phyloP scores from a whole-genome alignment of 2,888 invertebrate species.

The Dryococelus australis region DNA sequence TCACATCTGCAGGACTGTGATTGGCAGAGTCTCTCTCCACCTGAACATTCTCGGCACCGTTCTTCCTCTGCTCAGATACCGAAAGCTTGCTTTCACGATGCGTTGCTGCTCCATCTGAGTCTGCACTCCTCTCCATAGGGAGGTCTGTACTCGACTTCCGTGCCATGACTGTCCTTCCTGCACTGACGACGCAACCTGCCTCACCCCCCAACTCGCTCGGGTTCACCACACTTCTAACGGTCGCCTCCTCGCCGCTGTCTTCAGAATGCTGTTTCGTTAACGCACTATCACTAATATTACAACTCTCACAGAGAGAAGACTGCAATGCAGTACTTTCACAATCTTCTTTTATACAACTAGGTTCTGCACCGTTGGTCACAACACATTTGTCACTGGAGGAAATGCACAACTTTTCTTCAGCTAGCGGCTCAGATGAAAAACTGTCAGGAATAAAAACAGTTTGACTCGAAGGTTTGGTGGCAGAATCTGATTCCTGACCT shows the following conservation, averaged over 20 bases:
- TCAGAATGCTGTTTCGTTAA: neutral
- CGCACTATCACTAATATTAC: neutral
- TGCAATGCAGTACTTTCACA: neutral
- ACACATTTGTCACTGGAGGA: neutral
- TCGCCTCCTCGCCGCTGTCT: neutral
- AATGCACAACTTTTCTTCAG: neutral
- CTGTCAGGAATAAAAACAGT: constrained; percentile 9
- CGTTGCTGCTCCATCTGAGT: constrained; percentile 27
- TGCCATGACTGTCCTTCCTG: constrained; percentile 33
- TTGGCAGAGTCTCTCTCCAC: constrained; percentile 72
- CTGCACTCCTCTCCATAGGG: constrained; percentile 32
- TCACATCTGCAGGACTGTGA: constrained; percentile 77
- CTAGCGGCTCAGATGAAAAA: neutral
- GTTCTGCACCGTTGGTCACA: neutral
- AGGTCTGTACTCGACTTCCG: constrained; percentile 37
- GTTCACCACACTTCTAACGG: neutral
- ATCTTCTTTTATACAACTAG: neutral
- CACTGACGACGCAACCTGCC: constrained; percentile 29
- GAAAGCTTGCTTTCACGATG: constrained; percentile 47
- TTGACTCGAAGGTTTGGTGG: neutral
- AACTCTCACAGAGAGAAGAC: constrained; percentile 2
- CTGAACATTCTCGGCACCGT: neutral
- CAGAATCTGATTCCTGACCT: neutral
- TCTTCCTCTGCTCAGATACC: constrained; percentile 26
- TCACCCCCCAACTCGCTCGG: neutral